phyloP scores from a whole-genome alignment of 2,113 vertebrate genomes.

The Lepidothrix coronata region DNA sequence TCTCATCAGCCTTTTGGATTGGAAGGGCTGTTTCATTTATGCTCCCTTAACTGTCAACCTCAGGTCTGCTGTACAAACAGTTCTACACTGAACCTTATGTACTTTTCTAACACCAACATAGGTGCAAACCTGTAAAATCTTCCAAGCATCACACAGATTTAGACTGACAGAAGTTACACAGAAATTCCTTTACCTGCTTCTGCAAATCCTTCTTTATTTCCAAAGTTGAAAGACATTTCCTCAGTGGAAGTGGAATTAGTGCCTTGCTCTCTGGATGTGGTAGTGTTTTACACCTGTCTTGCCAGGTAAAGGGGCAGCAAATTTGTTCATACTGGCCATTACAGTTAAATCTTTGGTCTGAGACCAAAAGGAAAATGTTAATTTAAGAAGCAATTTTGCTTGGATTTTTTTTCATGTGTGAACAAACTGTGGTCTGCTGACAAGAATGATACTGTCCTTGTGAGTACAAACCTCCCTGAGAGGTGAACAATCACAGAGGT shows the following conservation, averaged over 20 bases:
- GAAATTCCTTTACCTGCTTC: neutral
- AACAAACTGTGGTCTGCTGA: neutral
- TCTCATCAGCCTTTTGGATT: neutral
- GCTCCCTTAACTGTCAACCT: neutral
- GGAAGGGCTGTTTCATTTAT: neutral
- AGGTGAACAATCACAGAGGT: neutral
- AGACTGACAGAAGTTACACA: neutral
- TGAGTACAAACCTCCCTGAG: neutral
- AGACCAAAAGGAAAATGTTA: neutral
- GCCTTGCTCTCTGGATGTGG: neutral
- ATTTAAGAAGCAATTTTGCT: neutral
- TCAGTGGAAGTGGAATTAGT: neutral
- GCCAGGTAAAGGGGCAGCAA: neutral
- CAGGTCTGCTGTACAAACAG: neutral
- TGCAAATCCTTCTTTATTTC: neutral
- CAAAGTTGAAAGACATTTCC: neutral
- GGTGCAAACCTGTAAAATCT: neutral
- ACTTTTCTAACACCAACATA: neutral
- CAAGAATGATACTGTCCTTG: neutral
- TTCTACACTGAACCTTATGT: neutral
- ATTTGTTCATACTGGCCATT: neutral
- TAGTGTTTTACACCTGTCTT: neutral
- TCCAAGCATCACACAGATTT: neutral
- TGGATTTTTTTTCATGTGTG: neutral
- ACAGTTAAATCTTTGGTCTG: neutral